Percentiles rank a stretch among this genome's conserved stretches.
Evolutionary conservation across 2,113 vertebrate genomes (phyloP).

Genomic region (Nothobranchius kuhntae): DNA sequence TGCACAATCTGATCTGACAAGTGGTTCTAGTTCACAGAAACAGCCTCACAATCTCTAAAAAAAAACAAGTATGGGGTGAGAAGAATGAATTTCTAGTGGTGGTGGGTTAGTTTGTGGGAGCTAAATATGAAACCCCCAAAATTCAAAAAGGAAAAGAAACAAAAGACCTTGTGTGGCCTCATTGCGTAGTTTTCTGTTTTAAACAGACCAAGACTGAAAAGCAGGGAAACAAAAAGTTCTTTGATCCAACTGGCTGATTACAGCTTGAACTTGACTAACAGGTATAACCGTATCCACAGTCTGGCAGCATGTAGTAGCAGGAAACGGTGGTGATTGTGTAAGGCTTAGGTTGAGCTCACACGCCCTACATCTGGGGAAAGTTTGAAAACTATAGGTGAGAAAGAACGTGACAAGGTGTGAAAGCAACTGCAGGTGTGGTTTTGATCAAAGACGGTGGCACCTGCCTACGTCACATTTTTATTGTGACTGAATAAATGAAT

Average conservation of each 20-base stretch:
- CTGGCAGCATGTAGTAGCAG: neutral
- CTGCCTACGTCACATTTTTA: neutral
- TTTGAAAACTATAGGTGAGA: too few relatives aligned
- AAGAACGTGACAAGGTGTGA: neutral
- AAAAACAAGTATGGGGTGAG: neutral
- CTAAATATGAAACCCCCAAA: too few relatives aligned
- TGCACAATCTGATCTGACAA: too few relatives aligned
- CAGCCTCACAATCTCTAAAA: too few relatives aligned
- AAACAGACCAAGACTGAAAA: neutral
- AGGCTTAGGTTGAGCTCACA: neutral
- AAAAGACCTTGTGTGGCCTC: neutral
- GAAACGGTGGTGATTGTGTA: neutral
- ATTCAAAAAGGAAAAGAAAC: too few relatives aligned
- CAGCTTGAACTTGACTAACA: neutral
- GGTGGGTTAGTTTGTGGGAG: too few relatives aligned
- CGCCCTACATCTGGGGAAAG: too few relatives aligned
- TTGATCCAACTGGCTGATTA: neutral
- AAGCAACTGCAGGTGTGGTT: too few relatives aligned
- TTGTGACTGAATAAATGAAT: neutral
- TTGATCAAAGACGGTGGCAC: too few relatives aligned
- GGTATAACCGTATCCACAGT: neutral
- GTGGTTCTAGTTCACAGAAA: too few relatives aligned
- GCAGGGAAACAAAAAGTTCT: neutral
- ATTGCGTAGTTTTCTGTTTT: neutral
- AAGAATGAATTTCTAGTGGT: neutral